Percentiles rank a stretch among this genome's conserved stretches.
These are phyloP conservation scores for Myrmophylax atrothorax DNA, from an alignment of 2,113 vertebrate species.

Conservation along the genomic window DNA sequence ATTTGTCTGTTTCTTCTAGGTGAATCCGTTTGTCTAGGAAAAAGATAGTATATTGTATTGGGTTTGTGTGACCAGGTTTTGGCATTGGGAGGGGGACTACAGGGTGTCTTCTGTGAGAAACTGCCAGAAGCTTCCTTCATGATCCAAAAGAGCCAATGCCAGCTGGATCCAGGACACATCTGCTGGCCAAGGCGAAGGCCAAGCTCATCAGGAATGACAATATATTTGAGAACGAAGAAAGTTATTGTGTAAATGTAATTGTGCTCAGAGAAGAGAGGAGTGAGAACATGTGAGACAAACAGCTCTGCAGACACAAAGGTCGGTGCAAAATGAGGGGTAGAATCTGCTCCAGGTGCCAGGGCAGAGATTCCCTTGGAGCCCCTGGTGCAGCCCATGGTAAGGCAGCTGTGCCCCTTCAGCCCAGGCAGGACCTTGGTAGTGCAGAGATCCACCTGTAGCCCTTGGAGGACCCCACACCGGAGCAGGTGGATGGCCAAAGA, in stretches of 20 bases:
- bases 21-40: background rate
- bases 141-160: background rate
- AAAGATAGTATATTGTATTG: background rate
- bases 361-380: background rate
- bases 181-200: background rate
- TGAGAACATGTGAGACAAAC: background rate
- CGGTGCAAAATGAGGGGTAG: background rate
- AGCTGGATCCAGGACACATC: background rate
- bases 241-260: background rate
- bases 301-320: background rate
- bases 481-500: background rate
- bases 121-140: background rate
- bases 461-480: background rate
- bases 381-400: background rate
- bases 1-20: background rate
- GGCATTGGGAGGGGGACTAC: background rate
- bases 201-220: background rate
- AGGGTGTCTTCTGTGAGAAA: background rate
- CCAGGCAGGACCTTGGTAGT: background rate
- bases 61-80: background rate
- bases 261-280: background rate
- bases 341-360: fast-evolving
- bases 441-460: background rate
- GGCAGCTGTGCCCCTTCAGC: background rate
- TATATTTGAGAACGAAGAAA: background rate